Base-by-base conservation (phyloP, 2,888 invertebrate species). In the Fragum whitleyi region DNA sequence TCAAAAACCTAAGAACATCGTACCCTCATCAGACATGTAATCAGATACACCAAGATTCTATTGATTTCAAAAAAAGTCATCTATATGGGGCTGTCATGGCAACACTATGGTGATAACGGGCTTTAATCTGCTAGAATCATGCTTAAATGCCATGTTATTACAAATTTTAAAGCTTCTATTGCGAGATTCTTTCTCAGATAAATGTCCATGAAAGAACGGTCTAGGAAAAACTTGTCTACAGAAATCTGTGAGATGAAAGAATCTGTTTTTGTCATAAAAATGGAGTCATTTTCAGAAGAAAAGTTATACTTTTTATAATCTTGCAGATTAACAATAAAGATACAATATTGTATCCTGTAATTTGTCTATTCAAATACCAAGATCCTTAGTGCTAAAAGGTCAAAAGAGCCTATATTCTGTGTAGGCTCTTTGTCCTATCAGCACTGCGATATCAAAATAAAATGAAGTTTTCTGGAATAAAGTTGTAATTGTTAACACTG, bases 111-210 rank as follows among this genome's bases (percentile, higher is more conserved):
- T 65, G 65, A 65, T 65, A 65, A 65, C 65, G 5, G 65, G 16
- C n/a, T 47, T 47, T 47, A 65, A 65, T 65, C 65, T 42, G 21
- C 32, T 28, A 26, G 65, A 65, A 26, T 42, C 42, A 39, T 42
- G 39, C 42, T 21, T 11, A 65, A 65, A 65, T 65, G 32, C 36
- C 65, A 65, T 65, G 65, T 65, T 65, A 65, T 65, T 65, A 42
- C 65, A 42, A 21, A 65, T 65, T 65, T 42, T 65, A 65, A 65
- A 65, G 65, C 65, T 65, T 65, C 28, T n/a, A 57, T 28, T n/a
- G 28, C 57, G 21, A 57, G 57, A 57, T 57, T 57, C 14, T 57
- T 57, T 57, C 57, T 23, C 23, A 21, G 57, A 57, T 57, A 57
- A 57, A 57, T 14, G 28, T 14, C 7, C 57, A 47, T 47, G 47